Evolutionary conservation across 2,888 invertebrate species (phyloP).

Genomic region (Meghimatium bilineatum): DNA sequence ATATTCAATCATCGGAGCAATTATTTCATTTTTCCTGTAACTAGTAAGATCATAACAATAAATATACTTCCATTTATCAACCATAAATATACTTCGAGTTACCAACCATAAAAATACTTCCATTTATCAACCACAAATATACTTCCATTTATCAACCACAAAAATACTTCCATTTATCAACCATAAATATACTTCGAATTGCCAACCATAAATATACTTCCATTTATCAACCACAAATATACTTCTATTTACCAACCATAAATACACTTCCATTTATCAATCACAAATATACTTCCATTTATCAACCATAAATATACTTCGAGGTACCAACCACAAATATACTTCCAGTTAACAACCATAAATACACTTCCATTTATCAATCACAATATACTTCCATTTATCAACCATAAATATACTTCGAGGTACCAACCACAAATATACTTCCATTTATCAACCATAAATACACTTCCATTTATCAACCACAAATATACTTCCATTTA

Average conservation of each 20-base stretch:
- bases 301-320: too few relatives aligned
- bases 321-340: background rate
- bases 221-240: constrained; percentile 2
- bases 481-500: background rate
- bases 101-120: too few relatives aligned
- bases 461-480: background rate
- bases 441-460: too few relatives aligned
- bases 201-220: too few relatives aligned
- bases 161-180: background rate
- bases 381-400: background rate
- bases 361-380: too few relatives aligned
- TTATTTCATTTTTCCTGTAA: background rate
- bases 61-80: background rate
- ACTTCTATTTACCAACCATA: too few relatives aligned
- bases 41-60: background rate
- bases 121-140: constrained; percentile 2
- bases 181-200: background rate
- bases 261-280: background rate
- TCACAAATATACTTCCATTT: background rate
- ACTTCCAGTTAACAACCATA: too few relatives aligned
- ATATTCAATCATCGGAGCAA: background rate
- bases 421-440: background rate
- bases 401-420: background rate
- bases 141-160: too few relatives aligned
- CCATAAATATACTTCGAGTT: background rate